Conservation (phyloP, 2,888 invertebrate genomes). For the Pinctada fucata region DNA sequence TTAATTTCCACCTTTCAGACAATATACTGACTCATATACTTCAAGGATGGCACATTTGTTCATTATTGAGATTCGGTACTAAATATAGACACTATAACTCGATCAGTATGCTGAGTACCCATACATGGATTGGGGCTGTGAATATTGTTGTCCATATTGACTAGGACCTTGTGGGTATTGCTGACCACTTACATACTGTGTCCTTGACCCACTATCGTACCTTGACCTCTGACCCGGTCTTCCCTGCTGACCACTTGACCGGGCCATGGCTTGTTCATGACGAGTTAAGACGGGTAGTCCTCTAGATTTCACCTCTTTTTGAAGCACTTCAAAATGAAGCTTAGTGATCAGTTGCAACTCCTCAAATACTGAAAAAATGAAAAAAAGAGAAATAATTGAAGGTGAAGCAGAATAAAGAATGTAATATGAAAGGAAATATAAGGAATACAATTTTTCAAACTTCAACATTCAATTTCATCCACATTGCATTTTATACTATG, state of each 20-base stretch:
- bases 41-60: no score
- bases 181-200: neutral
- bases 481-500: no score
- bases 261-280: neutral
- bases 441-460: no score
- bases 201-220: neutral
- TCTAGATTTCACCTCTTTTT: constrained; percentile 51
- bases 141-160: neutral
- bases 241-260: neutral
- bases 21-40: no score
- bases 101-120: neutral
- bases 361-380: constrained; percentile 63
- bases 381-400: neutral
- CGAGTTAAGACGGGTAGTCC: constrained; percentile 52
- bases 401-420: no score
- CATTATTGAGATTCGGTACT: no score
- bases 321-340: constrained; percentile 59
- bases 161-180: neutral
- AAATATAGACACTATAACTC: no score
- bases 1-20: no score
- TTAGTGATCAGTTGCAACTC: constrained; percentile 63
- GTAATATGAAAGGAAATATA: neutral
- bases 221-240: neutral
- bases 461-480: no score
- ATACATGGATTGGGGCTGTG: neutral